phyloP scores from a whole-genome alignment of 92 coral and sea anemone genomes.

The Metridium senile region DNA sequence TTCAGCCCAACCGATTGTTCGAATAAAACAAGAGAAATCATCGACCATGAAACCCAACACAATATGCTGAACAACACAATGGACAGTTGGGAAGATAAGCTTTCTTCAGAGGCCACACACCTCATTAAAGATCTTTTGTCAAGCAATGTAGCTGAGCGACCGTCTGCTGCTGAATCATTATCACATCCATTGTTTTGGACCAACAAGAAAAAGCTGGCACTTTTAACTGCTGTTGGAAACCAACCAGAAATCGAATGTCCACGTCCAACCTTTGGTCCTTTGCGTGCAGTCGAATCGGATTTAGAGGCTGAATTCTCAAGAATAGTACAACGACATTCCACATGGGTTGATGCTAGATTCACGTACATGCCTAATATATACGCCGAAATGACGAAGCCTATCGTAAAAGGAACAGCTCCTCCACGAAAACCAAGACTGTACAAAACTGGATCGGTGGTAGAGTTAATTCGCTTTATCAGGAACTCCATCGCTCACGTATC shows the following conservation, averaged over 20 bases:
- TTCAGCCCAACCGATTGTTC: slow-evolving; percentile 15
- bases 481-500: slow-evolving; percentile 49
- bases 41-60: slow-evolving; percentile 20
- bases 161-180: slow-evolving; percentile 35
- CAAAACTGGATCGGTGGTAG: slow-evolving; percentile 22
- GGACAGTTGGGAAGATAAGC: not conserved
- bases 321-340: not conserved
- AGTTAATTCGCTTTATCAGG: slow-evolving; percentile 55
- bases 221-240: slow-evolving; percentile 59
- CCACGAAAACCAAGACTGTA: slow-evolving; percentile 22
- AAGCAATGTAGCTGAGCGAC: slow-evolving; percentile 19
- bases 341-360: slow-evolving; percentile 20
- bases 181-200: slow-evolving; percentile 65
- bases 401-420: no score
- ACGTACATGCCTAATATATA: slow-evolving; percentile 21
- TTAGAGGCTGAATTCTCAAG: not conserved
- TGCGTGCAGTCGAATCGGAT: slow-evolving; percentile 16
- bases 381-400: slow-evolving; percentile 31
- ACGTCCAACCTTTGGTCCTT: not conserved
- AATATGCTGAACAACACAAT: slow-evolving; percentile 22
- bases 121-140: slow-evolving; percentile 25
- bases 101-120: slow-evolving; percentile 34
- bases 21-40: slow-evolving; percentile 1
- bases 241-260: slow-evolving; percentile 59
- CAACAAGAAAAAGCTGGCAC: slow-evolving; percentile 36